A percentile compares a stretch with the other conserved stretches of the same genome.
Conservation (phyloP, 2,797 vertebrate species). For the Molossus alvarezi region DNA sequence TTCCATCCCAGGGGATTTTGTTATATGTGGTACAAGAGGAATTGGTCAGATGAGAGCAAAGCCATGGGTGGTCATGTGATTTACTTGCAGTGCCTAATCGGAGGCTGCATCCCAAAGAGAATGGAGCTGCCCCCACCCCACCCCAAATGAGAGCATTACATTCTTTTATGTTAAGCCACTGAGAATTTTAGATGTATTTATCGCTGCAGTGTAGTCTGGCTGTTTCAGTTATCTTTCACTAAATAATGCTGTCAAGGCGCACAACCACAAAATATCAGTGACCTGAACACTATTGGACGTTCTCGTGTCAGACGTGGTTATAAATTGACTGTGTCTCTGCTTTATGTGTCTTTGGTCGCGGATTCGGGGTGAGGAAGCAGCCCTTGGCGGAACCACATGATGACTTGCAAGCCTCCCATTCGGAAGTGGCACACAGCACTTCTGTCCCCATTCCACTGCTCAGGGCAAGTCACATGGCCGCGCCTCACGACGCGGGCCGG, state of each 20-base stretch:
- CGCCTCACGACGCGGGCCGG: background rate
- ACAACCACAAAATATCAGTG: background rate
- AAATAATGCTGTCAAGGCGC: conserved; percentile 31
- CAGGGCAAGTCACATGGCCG: background rate
- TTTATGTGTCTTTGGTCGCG: background rate
- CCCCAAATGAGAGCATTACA: background rate
- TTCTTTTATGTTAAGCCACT: background rate
- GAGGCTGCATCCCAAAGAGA: background rate
- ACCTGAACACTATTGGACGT: background rate
- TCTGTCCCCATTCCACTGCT: background rate
- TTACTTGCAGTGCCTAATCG: background rate
- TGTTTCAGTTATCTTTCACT: background rate
- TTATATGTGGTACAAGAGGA: background rate
- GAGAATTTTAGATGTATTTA: background rate
- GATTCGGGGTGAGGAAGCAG: background rate
- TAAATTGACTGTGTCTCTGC: background rate
- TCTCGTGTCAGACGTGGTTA: background rate
- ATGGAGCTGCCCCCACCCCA: background rate
- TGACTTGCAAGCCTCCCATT: background rate
- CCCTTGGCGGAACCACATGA: background rate
- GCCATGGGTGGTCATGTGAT: background rate
- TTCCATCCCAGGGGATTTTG: background rate
- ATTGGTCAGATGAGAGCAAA: conserved; percentile 13
- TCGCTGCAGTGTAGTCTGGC: background rate
- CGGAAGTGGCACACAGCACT: background rate